A percentile compares a stretch with the other conserved stretches of the same genome.
These are phyloP conservation scores for Vesta saturnalis DNA, from an alignment of 2,888 invertebrate genomes.

Conservation along the genomic window DNA sequence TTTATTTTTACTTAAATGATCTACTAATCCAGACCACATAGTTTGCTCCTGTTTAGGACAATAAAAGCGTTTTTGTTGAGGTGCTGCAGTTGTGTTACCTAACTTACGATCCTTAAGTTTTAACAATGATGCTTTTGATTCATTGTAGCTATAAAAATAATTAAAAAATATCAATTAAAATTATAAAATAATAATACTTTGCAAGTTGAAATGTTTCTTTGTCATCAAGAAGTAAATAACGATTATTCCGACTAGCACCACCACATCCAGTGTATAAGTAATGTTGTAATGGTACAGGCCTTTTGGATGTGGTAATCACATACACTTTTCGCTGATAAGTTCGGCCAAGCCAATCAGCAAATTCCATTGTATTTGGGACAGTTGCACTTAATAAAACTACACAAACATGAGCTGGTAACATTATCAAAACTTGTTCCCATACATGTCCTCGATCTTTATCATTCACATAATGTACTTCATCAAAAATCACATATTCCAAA, in stretches of 20 bases:
- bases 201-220: constrained; percentile 57
- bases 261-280: constrained; percentile 87
- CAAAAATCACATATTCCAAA: constrained; percentile 98
- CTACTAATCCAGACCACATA: constrained; percentile 84
- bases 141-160: constrained; percentile 15
- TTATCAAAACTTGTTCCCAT: constrained; percentile 97
- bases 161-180: background rate
- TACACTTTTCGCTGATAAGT: constrained; percentile 89
- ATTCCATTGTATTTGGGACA: constrained; percentile 95
- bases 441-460: constrained; percentile 92
- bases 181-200: constrained; percentile 62
- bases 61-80: constrained; percentile 17
- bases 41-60: constrained; percentile 78
- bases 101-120: constrained; percentile 26
- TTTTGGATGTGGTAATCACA: constrained; percentile 91
- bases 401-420: constrained; percentile 92
- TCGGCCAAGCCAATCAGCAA: constrained; percentile 93
- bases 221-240: constrained; percentile 82
- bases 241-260: constrained; percentile 79
- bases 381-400: constrained; percentile 98
- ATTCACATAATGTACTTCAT: constrained; percentile 99
- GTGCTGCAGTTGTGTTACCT: constrained; percentile 13
- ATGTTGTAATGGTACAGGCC: constrained; percentile 97
- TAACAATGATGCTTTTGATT: constrained; percentile 20
- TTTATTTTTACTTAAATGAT: constrained; percentile 79